Base-by-base conservation (phyloP, 2,113 vertebrate genomes). In the Oryzias curvinotus region DNA sequence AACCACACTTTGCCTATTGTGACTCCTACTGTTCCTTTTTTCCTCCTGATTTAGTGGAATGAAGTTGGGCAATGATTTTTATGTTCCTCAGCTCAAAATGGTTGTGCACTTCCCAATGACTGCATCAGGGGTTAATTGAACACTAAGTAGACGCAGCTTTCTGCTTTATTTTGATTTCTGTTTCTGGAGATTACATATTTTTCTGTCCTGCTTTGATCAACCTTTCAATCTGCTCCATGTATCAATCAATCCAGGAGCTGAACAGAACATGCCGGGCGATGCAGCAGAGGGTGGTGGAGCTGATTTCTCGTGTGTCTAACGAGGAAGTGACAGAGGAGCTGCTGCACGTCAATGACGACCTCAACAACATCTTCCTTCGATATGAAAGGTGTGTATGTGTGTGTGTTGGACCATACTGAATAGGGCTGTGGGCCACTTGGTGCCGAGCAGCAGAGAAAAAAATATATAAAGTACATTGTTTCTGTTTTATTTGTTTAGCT, bases 281-380 rank as follows among this genome's bases (percentile, higher is more conserved):
- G 97, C 97, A 99, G 92, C 96, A 97, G 75, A 92, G 97, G 68
- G 93, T 98, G 7, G 94, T 99, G 30, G 96, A 98, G 83, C 94
- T 99, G 65, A 94, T 99, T 87, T 96, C 96, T n/a, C 89, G 95
- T 0, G 95, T 99, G 67, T 95, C 95, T 58, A 98, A 98, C 1
- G 97, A 98, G 86, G 97, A 99, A 81, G 95, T 99, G 83, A 99
- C 97, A 0, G 96, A 98, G 87, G 97, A 99, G 63, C 91, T 99
- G 72, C 89, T 99, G 15, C 97, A 96, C 0, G 94, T 96, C 87
- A 99, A 99, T 0, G 97, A 99, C 7, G 96, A 99, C 87, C 92
- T 99, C 89, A 98, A 98, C 88, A 99, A 99, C 0, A 94, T 97
- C 70, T 99, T 99, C 85, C 95, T 99, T 41, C 84, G 97, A 65